These are phyloP conservation scores for Phodopus roborovskii DNA, from an alignment of 2,113 vertebrate species.

Conservation along the genomic window DNA sequence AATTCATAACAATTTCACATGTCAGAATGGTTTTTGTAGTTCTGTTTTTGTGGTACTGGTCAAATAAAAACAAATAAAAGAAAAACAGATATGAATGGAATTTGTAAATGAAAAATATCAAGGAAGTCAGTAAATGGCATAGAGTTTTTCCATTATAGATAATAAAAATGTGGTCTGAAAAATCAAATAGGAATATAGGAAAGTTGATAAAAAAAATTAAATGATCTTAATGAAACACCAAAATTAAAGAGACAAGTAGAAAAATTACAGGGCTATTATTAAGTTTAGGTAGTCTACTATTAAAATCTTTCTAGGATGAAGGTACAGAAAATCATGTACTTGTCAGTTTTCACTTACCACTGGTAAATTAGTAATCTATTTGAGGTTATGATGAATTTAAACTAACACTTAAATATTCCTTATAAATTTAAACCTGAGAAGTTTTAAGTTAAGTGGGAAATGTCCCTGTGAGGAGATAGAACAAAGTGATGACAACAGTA, in stretches of 20 bases:
- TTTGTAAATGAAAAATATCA: constrained; percentile 25
- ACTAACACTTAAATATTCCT: background rate
- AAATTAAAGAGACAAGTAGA: constrained; percentile 6
- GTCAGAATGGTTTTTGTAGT: constrained; percentile 1
- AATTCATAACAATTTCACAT: constrained; percentile 36
- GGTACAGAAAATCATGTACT: background rate
- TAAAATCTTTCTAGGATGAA: background rate
- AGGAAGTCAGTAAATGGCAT: background rate
- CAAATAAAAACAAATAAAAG: constrained; percentile 21
- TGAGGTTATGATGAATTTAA: background rate
- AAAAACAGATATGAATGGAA: background rate
- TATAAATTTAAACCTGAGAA: background rate
- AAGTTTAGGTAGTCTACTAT: background rate
- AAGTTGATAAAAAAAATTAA: constrained; percentile 51
- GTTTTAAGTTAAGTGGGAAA: background rate
- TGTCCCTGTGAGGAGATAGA: background rate
- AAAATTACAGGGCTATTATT: background rate
- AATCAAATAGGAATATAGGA: constrained; percentile 36
- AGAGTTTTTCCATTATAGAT: constrained; percentile 5
- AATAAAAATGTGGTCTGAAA: constrained; percentile 23
- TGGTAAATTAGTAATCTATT: constrained; percentile 11
- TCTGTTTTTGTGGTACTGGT: constrained; percentile 8
- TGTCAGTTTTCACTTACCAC: background rate
- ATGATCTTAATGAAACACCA: background rate
- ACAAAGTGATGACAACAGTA: background rate